These are phyloP conservation scores for Nudaria mundana DNA, from an alignment of 2,888 invertebrate genomes.

Conservation along the genomic window DNA sequence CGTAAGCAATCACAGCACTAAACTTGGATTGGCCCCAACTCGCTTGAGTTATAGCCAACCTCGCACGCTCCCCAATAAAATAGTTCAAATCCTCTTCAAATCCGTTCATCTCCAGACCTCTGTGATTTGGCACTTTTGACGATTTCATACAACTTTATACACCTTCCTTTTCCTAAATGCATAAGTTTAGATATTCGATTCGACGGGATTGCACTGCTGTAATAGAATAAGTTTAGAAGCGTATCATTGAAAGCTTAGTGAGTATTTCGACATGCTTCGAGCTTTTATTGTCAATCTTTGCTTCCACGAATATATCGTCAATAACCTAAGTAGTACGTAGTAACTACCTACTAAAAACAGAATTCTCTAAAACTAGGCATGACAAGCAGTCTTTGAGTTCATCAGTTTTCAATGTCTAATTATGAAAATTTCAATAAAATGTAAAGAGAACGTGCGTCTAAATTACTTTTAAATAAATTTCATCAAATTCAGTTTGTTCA, in stretches of 20 bases:
- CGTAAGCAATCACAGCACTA: constrained; percentile 45
- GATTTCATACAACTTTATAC: constrained; percentile 29
- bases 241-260: neutral
- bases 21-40: constrained; percentile 51
- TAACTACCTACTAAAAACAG: too few species aligned
- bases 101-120: constrained; percentile 36
- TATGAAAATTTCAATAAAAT: too few species aligned
- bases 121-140: constrained; percentile 45
- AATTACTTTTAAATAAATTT: too few species aligned
- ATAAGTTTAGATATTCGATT: constrained; percentile 23
- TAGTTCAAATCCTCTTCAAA: constrained; percentile 47
- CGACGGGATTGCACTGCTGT: constrained; percentile 8
- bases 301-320: too few species aligned
- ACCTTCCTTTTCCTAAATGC: constrained; percentile 17
- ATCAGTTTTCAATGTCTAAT: too few species aligned
- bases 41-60: constrained; percentile 42
- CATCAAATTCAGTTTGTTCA: too few species aligned
- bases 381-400: too few species aligned
- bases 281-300: neutral
- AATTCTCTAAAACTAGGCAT: too few species aligned
- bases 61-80: constrained; percentile 41
- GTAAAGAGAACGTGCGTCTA: too few species aligned
- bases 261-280: neutral
- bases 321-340: too few species aligned
- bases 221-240: constrained; percentile 8